phyloP scores from a whole-genome alignment of 2,113 vertebrate genomes.

The Nycticryphes semicollaris region DNA sequence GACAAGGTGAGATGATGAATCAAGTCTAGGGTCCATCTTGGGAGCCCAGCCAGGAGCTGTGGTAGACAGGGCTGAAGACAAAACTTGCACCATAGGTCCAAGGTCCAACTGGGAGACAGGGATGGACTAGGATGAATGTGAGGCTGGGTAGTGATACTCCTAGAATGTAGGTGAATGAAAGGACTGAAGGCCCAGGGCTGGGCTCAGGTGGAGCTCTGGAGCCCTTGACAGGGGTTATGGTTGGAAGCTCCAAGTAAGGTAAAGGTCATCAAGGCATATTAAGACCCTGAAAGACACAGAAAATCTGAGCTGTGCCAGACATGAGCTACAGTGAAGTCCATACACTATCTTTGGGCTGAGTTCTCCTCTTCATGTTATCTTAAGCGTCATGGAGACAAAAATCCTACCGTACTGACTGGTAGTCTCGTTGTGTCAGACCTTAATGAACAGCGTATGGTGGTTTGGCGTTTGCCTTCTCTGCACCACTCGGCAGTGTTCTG shows the following conservation, averaged over 20 bases:
- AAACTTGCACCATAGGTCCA: not conserved
- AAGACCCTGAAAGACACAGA: not conserved
- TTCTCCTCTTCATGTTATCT: not conserved
- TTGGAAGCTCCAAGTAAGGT: not conserved
- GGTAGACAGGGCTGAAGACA: not conserved
- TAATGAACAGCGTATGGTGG: not conserved
- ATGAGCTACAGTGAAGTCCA: not conserved
- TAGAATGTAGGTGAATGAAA: rapidly evolving
- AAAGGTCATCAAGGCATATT: not conserved
- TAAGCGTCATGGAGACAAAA: not conserved
- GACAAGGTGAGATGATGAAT: not conserved
- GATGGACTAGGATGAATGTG: not conserved
- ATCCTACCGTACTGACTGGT: rapidly evolving
- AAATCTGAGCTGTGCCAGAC: not conserved
- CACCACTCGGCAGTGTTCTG: not conserved
- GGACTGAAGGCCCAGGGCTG: not conserved
- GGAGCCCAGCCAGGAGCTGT: not conserved
- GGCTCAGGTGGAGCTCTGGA: not conserved
- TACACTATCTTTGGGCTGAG: not conserved
- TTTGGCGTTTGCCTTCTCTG: not conserved
- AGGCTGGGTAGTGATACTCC: not conserved
- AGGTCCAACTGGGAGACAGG: not conserved
- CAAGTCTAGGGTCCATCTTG: not conserved
- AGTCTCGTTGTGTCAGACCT: not conserved
- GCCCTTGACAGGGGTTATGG: not conserved